Evolutionary conservation across 53 echinoderm and acorn worm genomes (phyloP).

Genomic region (Apostichopus leukothele): DNA sequence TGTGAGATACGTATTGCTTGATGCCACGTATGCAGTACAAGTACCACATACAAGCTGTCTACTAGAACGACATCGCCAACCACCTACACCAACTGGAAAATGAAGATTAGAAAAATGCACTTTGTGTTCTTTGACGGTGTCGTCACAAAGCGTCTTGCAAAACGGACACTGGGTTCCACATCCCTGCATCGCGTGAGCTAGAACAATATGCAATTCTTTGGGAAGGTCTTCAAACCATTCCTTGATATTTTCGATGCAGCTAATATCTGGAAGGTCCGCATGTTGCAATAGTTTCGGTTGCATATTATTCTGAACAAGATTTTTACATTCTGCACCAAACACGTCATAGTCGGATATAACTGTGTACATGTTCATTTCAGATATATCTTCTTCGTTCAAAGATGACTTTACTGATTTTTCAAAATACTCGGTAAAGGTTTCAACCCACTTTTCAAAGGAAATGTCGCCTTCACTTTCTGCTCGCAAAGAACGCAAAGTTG

Average conservation of each 20-base stretch:
- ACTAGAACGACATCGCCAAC: not conserved
- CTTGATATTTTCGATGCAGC: not conserved
- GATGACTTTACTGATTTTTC: not conserved
- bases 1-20: not conserved
- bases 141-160: constrained; percentile 33
- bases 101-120: constrained; percentile 22
- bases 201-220: not conserved
- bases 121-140: constrained; percentile 10
- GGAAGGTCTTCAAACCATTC: constrained; percentile 4
- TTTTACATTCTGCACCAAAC: not conserved
- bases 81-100: not conserved
- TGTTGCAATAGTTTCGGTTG: not conserved
- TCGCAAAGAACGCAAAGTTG: not conserved
- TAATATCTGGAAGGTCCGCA: not conserved
- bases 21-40: constrained; percentile 27
- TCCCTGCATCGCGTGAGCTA: not conserved
- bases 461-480: not conserved
- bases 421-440: not conserved
- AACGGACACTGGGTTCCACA: constrained; percentile 41
- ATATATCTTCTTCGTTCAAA: not conserved
- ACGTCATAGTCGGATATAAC: constrained; percentile 2
- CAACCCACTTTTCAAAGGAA: constrained; percentile 3
- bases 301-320: not conserved
- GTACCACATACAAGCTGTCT: not conserved
- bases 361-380: not conserved